Evolutionary conservation across 2,888 invertebrate genomes (phyloP), one percentile per base, ranked within the genome.

Genomic region (Xestobium rufovillosum): DNA sequence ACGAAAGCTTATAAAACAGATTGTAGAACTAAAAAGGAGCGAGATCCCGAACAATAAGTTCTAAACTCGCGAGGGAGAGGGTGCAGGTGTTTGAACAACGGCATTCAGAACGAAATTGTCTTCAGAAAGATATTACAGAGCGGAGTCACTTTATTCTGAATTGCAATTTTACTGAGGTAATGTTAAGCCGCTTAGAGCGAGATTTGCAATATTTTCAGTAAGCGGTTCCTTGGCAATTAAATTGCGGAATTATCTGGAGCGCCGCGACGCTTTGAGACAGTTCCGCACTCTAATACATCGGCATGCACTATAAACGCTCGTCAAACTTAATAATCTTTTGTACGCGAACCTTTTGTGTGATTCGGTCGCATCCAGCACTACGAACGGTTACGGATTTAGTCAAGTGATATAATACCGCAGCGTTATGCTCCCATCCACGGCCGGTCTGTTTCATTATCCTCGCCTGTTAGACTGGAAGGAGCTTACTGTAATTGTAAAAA

Each of bases 251-350:
- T 50, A 51, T 52, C 50, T 42, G 42, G 36, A 36, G 2, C 12
- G 26, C 36, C 41, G 32, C 6, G n/a, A n/a, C n/a, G 42, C 40
- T 44, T 41, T 44, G 39, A 38, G 27, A n/a, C n/a, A n/a, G 38
- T 38, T 44, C 41, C 41, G 39, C 41, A 39, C 42, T 34, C 48
- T 53, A 52, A 50, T 52, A 55, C 54, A 50, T 51, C 49, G 55
- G 52, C 48, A 56, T 53, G 52, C 49, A 53, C 52, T 53, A n/a
- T n/a, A 52, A 53, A 51, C 52, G 50, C 57, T 62, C 64, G 60
- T 61, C 62, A 64, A 64, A 64, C 63, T 64, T 64, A 63, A 64
- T 63, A 65, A 65, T 65, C 63, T 63, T 65, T 63, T 65, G 63
- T 65, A 56, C 47, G 55, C 52, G 56, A 60, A 59, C 58, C 61